These are phyloP conservation scores for Anguilla anguilla DNA, from an alignment of 2,797 vertebrate genomes.

Conservation along the genomic window DNA sequence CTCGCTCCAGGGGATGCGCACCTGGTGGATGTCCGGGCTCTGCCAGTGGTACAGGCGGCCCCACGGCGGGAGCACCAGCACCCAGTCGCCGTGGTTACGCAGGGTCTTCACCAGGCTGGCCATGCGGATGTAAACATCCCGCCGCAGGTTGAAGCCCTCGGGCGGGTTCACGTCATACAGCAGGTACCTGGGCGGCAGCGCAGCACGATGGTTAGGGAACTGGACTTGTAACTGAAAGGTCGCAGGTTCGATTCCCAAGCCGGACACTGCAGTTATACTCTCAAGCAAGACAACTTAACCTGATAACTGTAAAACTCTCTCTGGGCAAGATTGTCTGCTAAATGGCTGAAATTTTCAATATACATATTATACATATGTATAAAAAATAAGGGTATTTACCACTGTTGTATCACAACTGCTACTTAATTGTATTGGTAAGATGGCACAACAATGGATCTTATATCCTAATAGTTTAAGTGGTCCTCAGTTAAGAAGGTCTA, in stretches of 20 bases:
- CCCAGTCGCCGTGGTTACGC: conserved; percentile 84
- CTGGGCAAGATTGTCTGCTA: background rate
- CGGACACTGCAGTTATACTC: too few relatives aligned
- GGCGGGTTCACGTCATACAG: conserved; percentile 96
- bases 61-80: conserved; percentile 93
- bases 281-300: too few relatives aligned
- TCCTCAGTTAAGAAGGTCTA: background rate
- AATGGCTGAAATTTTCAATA: background rate
- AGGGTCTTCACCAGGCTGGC: conserved; percentile 89
- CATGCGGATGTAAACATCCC: conserved; percentile 91
- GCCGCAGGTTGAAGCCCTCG: conserved; percentile 93
- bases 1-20: conserved; percentile 85
- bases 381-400: background rate
- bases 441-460: background rate
- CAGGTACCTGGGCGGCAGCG: conserved; percentile 77
- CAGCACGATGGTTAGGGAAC: background rate
- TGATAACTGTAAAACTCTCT: too few relatives aligned
- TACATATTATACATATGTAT: background rate
- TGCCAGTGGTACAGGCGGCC: conserved; percentile 97
- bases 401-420: background rate
- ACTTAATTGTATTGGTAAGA: background rate
- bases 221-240: too few relatives aligned
- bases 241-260: too few relatives aligned
- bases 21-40: conserved; percentile 86
- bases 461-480: background rate